Evolutionary conservation across 2,113 vertebrate species (phyloP).

Genomic region (Nerophis lumbriciformis): DNA sequence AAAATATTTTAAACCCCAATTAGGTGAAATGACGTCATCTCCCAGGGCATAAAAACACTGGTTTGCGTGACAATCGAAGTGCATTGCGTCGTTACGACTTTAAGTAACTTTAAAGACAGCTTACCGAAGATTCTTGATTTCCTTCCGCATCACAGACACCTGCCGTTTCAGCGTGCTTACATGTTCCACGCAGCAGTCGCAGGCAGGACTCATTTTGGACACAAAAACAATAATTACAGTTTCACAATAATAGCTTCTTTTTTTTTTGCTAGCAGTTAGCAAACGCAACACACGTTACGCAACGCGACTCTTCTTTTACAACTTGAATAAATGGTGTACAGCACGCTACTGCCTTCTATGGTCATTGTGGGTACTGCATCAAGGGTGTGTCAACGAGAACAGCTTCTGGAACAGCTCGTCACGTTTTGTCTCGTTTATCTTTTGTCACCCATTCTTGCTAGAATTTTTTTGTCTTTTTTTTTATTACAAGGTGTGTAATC

Average conservation of each 20-base stretch:
- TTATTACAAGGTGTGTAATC: neutral
- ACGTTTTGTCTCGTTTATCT: neutral
- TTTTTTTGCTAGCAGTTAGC: neutral
- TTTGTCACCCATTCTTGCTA: neutral
- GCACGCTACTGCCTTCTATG: too few species aligned
- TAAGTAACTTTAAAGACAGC: neutral
- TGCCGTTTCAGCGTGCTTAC: conserved; percentile 59
- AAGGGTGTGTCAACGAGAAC: too few species aligned
- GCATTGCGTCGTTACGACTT: neutral
- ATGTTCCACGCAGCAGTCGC: conserved; percentile 43
- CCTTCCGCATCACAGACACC: conserved; percentile 72
- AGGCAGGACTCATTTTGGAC: conserved; percentile 45
- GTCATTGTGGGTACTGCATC: too few species aligned
- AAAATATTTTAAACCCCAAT: too few species aligned
- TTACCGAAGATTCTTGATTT: conserved; percentile 75
- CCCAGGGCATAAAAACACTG: too few species aligned
- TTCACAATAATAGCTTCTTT: too few species aligned
- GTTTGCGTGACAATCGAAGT: too few species aligned
- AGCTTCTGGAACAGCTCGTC: too few species aligned
- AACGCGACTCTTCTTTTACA: neutral
- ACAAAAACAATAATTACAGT: neutral
- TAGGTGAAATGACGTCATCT: too few species aligned
- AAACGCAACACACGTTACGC: neutral
- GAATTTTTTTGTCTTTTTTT: neutral
- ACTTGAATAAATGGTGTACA: too few species aligned